A percentile compares a stretch with the other conserved stretches of the same genome.
These are phyloP conservation scores for Drosophila seguyi DNA, from an alignment of 1,140 invertebrate genomes.

Conservation along the genomic window DNA sequence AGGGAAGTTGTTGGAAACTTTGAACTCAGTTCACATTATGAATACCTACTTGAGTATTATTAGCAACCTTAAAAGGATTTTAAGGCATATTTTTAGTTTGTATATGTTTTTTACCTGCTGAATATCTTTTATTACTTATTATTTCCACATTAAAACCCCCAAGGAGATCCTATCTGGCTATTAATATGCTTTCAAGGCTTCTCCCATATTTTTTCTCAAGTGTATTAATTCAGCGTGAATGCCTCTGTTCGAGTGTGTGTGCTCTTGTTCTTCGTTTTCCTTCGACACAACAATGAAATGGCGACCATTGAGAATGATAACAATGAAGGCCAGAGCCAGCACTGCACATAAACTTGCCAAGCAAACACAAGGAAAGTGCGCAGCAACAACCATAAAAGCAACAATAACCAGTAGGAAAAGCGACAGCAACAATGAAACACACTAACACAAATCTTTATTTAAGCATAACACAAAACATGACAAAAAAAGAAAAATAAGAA, in stretches of 20 bases:
- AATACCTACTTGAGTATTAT: background rate
- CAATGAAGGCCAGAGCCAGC: conserved; percentile 71
- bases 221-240: conserved; percentile 67
- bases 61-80: background rate
- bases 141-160: background rate
- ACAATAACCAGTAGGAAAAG: conserved; percentile 33
- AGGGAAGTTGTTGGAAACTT: background rate
- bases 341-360: conserved; percentile 74
- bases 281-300: conserved; percentile 62
- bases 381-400: conserved; percentile 46
- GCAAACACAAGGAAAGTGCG: conserved; percentile 69
- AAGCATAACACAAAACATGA: conserved; percentile 73
- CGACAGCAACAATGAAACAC: conserved; percentile 56
- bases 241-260: conserved; percentile 24
- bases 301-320: conserved; percentile 71
- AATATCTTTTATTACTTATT: background rate
- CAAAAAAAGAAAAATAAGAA: conserved; percentile 7
- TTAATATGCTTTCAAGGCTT: background rate
- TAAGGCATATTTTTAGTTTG: background rate
- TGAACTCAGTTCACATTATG: background rate
- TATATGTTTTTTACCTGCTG: background rate
- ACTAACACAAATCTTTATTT: conserved; percentile 82
- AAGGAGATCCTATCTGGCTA: fast-evolving
- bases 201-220: background rate
- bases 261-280: conserved; percentile 20